Evolutionary conservation across 2,888 invertebrate species (phyloP).

Genomic region (Hirtodrosophila duncani): DNA sequence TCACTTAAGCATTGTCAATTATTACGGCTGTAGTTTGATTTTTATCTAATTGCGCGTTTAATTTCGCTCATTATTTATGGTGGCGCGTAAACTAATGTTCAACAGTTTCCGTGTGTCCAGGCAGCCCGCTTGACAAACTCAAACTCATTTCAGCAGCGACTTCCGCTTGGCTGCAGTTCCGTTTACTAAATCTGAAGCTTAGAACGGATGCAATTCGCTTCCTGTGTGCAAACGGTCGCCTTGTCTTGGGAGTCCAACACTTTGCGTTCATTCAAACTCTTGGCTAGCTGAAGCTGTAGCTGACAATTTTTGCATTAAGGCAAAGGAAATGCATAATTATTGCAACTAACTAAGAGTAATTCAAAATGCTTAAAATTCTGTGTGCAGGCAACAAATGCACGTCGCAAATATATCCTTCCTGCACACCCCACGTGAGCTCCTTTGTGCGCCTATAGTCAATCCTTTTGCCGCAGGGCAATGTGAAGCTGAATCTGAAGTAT

Average conservation of each 20-base stretch:
- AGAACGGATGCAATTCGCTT: conserved; percentile 62
- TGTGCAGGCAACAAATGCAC: too few relatives aligned
- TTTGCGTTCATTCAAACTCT: conserved; percentile 52
- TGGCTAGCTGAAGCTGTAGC: conserved; percentile 1
- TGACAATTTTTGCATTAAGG: conserved; percentile 14
- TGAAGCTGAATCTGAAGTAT: conserved; percentile 21
- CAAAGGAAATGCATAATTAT: conserved; percentile 60
- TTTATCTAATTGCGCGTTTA: conserved; percentile 60
- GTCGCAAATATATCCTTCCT: too few relatives aligned
- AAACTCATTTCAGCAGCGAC: conserved; percentile 46
- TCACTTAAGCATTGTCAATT: conserved; percentile 43
- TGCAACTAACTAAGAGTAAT: too few relatives aligned
- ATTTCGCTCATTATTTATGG: conserved; percentile 66
- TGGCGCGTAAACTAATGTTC: conserved; percentile 25
- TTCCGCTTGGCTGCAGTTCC: conserved; percentile 57
- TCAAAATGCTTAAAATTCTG: too few relatives aligned
- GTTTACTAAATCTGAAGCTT: conserved; percentile 55
- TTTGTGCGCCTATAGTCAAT: conserved; percentile 5
- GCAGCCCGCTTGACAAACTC: conserved; percentile 27
- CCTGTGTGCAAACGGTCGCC: conserved; percentile 27
- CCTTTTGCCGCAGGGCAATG: conserved; percentile 20
- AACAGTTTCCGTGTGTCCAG: conserved; percentile 32
- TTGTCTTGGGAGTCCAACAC: conserved; percentile 10
- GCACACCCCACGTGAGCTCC: conserved; percentile 36
- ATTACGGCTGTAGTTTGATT: conserved; percentile 58